Evolutionary conservation across 2,113 vertebrate species (phyloP).

Genomic region (Xenopus borealis): DNA sequence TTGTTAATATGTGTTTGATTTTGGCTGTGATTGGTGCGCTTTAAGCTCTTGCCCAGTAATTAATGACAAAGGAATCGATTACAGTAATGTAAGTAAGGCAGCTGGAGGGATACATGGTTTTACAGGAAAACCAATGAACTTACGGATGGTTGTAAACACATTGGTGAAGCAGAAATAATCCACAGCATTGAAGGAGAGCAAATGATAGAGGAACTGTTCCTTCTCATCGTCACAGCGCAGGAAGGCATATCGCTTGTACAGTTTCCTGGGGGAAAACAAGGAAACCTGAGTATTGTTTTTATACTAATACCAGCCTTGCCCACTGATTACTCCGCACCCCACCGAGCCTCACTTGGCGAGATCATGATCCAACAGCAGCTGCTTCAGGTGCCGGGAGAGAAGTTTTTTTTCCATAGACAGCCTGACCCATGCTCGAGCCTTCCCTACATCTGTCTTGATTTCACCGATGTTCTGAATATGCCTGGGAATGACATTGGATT

Average conservation of each 20-base stretch:
- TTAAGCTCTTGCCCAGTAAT: too few relatives aligned
- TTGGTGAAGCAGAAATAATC: slow-evolving; percentile 99
- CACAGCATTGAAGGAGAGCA: slow-evolving; percentile 95
- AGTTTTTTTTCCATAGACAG: slow-evolving; percentile 98
- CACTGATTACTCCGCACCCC: too few relatives aligned
- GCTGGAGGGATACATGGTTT: too few relatives aligned
- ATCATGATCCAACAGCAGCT: slow-evolving; percentile 92
- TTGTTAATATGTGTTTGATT: too few relatives aligned
- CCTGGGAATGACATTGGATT: slow-evolving; percentile 57
- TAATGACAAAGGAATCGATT: too few relatives aligned
- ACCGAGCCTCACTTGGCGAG: slow-evolving; percentile 83
- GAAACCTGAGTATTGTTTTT: not conserved
- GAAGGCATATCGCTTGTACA: slow-evolving; percentile 97
- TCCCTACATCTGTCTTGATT: slow-evolving; percentile 97
- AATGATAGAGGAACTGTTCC: slow-evolving; percentile 97
- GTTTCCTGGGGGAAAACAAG: slow-evolving; percentile 70
- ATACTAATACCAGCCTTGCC: not conserved
- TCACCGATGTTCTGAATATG: slow-evolving; percentile 97
- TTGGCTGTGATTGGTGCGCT: too few relatives aligned
- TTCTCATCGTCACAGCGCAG: slow-evolving; percentile 97
- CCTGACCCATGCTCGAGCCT: slow-evolving; percentile 95
- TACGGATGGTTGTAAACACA: slow-evolving; percentile 96
- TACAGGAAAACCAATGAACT: slow-evolving; percentile 55
- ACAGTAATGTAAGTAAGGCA: too few relatives aligned
- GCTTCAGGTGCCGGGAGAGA: slow-evolving; percentile 93